These are phyloP conservation scores for Rhizoglyphus robini DNA, from an alignment of 1,140 invertebrate species.

Conservation along the genomic window DNA sequence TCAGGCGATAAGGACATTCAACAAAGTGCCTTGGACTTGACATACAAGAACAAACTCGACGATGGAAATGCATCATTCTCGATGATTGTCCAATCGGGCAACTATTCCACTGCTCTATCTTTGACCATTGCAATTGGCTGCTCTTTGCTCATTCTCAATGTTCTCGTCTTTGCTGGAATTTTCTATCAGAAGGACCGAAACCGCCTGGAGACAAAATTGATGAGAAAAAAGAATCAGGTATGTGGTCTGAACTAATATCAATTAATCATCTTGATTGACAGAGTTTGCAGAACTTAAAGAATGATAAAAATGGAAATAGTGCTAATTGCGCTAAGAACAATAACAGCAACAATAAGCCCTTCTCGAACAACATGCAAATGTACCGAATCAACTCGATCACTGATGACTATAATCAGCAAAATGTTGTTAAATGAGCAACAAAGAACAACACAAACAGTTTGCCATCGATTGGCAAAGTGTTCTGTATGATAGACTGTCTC, in stretches of 20 bases:
- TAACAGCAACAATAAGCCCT: background rate
- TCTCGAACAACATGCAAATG: background rate
- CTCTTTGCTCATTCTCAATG: slow-evolving; percentile 71
- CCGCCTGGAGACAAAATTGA: slow-evolving; percentile 56
- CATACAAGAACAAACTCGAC: background rate
- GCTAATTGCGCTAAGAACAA: background rate
- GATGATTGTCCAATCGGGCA: slow-evolving; percentile 37
- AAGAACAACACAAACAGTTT: no score
- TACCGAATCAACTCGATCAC: slow-evolving; percentile 14
- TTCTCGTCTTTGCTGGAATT: slow-evolving; percentile 79
- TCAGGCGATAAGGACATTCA: background rate
- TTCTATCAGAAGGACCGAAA: slow-evolving; percentile 76
- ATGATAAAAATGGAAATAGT: background rate
- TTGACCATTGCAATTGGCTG: slow-evolving; percentile 84
- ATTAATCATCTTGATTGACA: background rate
- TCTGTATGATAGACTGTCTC: no score
- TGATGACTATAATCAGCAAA: slow-evolving; percentile 6
- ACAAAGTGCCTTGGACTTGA: slow-evolving; percentile 10
- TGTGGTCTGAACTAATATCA: background rate
- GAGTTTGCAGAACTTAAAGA: background rate
- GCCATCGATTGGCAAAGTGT: no score
- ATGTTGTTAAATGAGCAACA: background rate
- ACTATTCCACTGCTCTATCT: slow-evolving; percentile 74
- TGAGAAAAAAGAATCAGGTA: slow-evolving; percentile 48
- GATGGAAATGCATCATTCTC: slow-evolving; percentile 21